Evolutionary conservation across 2,888 invertebrate genomes (phyloP), one percentile per base, ranked within the genome.

Genomic region (Chymomyza amoena): DNA sequence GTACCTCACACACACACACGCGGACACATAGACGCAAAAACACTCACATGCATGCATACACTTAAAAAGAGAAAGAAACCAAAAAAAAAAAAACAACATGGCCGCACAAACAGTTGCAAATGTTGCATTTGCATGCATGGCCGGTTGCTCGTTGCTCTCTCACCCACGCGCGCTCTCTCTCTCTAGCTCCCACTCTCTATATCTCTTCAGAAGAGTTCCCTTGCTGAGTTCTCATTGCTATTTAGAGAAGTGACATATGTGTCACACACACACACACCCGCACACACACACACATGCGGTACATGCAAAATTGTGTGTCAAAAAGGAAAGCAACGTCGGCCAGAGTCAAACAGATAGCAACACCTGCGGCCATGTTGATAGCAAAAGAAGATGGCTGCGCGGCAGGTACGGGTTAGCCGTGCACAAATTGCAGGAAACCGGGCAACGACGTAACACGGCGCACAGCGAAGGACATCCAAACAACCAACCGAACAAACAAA

Each of bases 101-200:
- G 80, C 76, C 77, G 75, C 81, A 74, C 87, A 80, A 84, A 82
- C 87, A 79, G 88, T 79, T 76, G 83, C 80, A 84, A 84, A 85
- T 87, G 84, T 85, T 87, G 88, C 86, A 83, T 83, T 80, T 80
- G 81, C 86, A 84, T 86, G 83, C 84, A 84, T 84, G 84, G 87
- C 79, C 87, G 80, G 78, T 76, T 77, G 66, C 64, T 64, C 71
- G 68, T 66, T 72, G 69, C 69, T 65, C 72, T 72, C 72, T 67
- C 70, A 74, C 32, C 32, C 32, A 32, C 32, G 32, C 32, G 9
- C 32, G 6, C 39, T 13, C 39, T 10, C 39, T 10, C 13, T 36
- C n/a, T n/a, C n/a, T n/a, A n/a, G 39, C 10, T 39, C 39, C 9
- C 39, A 45, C 13, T 45, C 39, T 45, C 10, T 45, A 25, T 25